Evolutionary conservation across 2,888 invertebrate genomes (phyloP).

Genomic region (Drosophila melanosoma): DNA sequence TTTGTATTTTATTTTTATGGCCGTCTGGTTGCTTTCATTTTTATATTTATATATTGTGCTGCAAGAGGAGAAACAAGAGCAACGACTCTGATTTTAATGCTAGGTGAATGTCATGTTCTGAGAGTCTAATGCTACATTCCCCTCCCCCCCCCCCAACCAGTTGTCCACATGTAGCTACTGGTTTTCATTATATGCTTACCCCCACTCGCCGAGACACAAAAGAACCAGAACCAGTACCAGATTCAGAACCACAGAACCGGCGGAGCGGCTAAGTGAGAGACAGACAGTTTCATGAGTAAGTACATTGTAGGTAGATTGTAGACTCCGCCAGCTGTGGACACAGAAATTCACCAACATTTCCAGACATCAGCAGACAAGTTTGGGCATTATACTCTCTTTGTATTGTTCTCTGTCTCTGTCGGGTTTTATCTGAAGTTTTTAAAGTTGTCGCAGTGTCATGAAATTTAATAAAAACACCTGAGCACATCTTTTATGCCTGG

Average conservation of each 20-base stretch:
- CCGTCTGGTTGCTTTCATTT: slow-evolving; percentile 71
- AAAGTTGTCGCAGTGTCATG: slow-evolving; percentile 64
- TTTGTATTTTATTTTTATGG: slow-evolving; percentile 56
- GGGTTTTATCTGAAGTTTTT: slow-evolving; percentile 27
- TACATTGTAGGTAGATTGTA: slow-evolving; percentile 17
- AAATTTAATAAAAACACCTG: slow-evolving; percentile 69
- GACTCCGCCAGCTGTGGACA: slow-evolving; percentile 21
- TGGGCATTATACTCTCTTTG: slow-evolving; percentile 38
- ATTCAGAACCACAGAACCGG: slow-evolving; percentile 1
- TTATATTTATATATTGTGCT: slow-evolving; percentile 51
- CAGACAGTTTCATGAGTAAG: slow-evolving; percentile 31
- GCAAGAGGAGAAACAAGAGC: slow-evolving; percentile 23
- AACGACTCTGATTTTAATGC: slow-evolving; percentile 69
- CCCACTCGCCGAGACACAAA: slow-evolving; percentile 42
- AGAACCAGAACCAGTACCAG: slow-evolving; percentile 20
- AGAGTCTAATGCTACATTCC: slow-evolving; percentile 30
- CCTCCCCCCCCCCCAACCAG: too few species aligned
- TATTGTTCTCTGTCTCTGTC: not conserved
- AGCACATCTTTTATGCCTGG: slow-evolving; percentile 11
- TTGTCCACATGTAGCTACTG: slow-evolving; percentile 50
- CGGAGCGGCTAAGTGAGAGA: slow-evolving; percentile 1
- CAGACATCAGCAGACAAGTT: slow-evolving; percentile 51
- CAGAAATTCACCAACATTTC: slow-evolving; percentile 42
- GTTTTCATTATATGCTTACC: slow-evolving; percentile 71
- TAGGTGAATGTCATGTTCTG: slow-evolving; percentile 77